A percentile compares a stretch with the other conserved stretches of the same genome.
phyloP scores from a whole-genome alignment of 2,888 invertebrate species.

The Chymomyza procnemis region DNA sequence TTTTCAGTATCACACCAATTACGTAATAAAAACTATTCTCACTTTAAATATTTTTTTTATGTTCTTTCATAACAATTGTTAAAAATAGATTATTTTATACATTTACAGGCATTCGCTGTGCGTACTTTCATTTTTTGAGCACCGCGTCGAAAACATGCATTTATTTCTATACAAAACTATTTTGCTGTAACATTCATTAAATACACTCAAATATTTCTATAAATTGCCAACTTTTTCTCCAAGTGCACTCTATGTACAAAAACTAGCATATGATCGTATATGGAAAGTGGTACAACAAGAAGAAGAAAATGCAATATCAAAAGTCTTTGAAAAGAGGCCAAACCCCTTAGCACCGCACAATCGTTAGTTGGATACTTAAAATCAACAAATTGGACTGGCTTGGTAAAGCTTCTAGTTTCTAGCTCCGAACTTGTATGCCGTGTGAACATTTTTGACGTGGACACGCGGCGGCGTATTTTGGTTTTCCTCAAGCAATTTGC shows the following conservation, averaged over 20 bases:
- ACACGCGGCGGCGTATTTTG: not conserved
- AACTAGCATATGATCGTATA: not conserved
- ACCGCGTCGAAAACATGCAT: too few relatives aligned
- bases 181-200: too few relatives aligned
- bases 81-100: too few relatives aligned
- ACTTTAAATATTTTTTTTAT: too few relatives aligned
- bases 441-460: not conserved
- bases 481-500: not conserved
- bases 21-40: too few relatives aligned
- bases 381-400: not conserved
- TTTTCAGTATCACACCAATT: too few relatives aligned
- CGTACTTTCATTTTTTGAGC: too few relatives aligned
- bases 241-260: not conserved
- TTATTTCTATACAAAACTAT: too few relatives aligned
- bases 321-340: not conserved
- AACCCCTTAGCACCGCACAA: not conserved
- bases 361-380: not conserved
- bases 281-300: not conserved
- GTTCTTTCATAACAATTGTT: too few relatives aligned
- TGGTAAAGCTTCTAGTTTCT: not conserved
- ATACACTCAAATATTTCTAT: too few relatives aligned
- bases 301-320: not conserved
- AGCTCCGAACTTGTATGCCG: not conserved
- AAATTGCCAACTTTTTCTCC: too few relatives aligned
- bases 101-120: too few relatives aligned